phyloP scores from a whole-genome alignment of 2,797 vertebrate genomes.

The Natrix natrix region DNA sequence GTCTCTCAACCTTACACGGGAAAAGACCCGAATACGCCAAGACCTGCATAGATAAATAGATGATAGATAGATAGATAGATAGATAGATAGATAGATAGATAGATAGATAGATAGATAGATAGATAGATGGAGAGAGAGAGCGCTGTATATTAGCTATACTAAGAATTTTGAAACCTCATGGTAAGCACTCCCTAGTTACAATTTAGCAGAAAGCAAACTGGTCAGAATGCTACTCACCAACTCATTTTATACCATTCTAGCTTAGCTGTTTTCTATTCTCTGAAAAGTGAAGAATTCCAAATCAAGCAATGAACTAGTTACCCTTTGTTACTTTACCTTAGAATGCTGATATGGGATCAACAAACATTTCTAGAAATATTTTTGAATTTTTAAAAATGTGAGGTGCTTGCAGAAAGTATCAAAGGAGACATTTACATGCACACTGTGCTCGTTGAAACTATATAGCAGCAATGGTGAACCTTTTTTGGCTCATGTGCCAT shows the following conservation, averaged over 20 bases:
- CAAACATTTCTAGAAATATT: not conserved
- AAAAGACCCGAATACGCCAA: no score
- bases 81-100: no score
- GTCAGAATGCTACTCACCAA: not conserved
- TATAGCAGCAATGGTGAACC: not conserved
- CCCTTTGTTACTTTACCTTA: not conserved
- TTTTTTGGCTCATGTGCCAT: no score
- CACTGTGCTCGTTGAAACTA: not conserved
- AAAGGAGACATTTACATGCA: not conserved
- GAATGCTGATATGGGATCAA: not conserved
- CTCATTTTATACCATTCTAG: not conserved
- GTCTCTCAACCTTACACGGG: no score
- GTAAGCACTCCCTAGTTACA: not conserved
- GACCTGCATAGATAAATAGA: no score
- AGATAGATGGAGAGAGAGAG: no score
- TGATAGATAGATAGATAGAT: no score
- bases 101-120: no score
- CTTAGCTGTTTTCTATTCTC: not conserved
- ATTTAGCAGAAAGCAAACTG: not conserved
- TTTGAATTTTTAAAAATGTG: not conserved
- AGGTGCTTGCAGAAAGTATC: not conserved
- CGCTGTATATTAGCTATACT: not conserved
- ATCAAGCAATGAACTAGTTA: not conserved
- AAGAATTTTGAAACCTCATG: not conserved
- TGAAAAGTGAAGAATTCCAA: not conserved